Conservation (phyloP, 2,888 invertebrate species). For the Hybos culiciformis region DNA sequence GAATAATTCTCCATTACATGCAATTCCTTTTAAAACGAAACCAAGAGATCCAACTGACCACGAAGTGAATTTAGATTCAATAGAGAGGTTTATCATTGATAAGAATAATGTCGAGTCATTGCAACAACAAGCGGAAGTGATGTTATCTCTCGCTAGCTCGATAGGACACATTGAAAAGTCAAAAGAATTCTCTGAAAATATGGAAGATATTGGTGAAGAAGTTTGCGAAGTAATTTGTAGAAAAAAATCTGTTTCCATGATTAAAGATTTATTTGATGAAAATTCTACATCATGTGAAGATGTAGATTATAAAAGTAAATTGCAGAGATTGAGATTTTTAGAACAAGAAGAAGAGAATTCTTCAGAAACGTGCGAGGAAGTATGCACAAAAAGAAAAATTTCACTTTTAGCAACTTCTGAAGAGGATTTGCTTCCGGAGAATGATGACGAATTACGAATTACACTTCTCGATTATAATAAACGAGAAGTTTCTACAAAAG, state of each 20-base stretch:
- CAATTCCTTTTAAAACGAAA: background rate
- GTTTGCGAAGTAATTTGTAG: constrained; percentile 24
- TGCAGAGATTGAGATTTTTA: too few species aligned
- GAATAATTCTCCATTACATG: background rate
- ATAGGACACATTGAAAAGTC: background rate
- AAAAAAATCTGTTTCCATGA: constrained; percentile 19
- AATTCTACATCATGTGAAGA: too few species aligned
- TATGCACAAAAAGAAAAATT: constrained; percentile 19
- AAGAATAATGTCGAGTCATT: too few species aligned
- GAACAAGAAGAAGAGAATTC: background rate
- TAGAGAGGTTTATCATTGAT: too few species aligned
- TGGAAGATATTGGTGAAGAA: constrained; percentile 19
- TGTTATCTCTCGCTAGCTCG: constrained; percentile 1
- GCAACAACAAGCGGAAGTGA: constrained; percentile 5
- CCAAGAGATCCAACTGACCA: background rate
- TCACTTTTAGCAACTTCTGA: too few species aligned
- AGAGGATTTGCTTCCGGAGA: too few species aligned
- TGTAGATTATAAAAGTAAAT: too few species aligned
- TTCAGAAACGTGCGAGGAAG: constrained; percentile 16
- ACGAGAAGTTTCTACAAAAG: background rate
- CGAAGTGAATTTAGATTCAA: constrained; percentile 3
- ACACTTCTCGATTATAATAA: too few species aligned
- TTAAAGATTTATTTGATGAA: constrained; percentile 12
- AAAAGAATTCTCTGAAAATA: constrained; percentile 8
- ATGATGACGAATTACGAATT: too few species aligned